Evolutionary conservation across 2,888 invertebrate species (phyloP).

Genomic region (Eurytoma adleriae): DNA sequence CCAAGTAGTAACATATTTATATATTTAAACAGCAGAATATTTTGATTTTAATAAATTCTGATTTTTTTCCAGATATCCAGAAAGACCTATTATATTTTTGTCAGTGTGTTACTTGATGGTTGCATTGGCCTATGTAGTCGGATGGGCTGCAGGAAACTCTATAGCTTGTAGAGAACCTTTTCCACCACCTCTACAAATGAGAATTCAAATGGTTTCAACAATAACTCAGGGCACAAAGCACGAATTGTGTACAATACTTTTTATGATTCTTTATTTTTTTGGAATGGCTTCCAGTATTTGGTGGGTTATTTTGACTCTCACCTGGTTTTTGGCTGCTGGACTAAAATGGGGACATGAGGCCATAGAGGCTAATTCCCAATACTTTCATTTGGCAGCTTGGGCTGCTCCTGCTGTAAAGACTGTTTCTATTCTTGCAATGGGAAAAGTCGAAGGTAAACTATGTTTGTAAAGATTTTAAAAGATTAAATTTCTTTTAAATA

Average conservation of each 20-base stretch:
- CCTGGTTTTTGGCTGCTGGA: slow-evolving; percentile 97
- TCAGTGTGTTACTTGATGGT: slow-evolving; percentile 98
- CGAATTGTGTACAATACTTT: slow-evolving; percentile 93
- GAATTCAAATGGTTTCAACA: slow-evolving; percentile 86
- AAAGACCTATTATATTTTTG: slow-evolving; percentile 97
- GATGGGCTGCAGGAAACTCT: slow-evolving; percentile 88
- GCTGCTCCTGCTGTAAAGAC: slow-evolving; percentile 97
- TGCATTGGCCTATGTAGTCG: slow-evolving; percentile 92
- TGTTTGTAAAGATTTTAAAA: not conserved
- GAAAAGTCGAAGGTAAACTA: slow-evolving; percentile 93
- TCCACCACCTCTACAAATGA: slow-evolving; percentile 82
- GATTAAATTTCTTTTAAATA: not conserved
- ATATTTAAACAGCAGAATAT: slow-evolving; percentile 1
- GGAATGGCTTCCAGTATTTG: slow-evolving; percentile 98
- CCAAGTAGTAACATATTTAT: not conserved
- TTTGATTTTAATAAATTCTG: slow-evolving; percentile 5
- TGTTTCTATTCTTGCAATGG: slow-evolving; percentile 95
- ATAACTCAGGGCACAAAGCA: slow-evolving; percentile 92
- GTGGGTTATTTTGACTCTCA: slow-evolving; percentile 97
- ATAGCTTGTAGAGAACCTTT: slow-evolving; percentile 91
- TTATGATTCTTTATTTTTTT: slow-evolving; percentile 97
- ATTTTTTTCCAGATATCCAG: slow-evolving; percentile 86
- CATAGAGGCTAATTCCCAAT: slow-evolving; percentile 97
- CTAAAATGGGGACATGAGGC: slow-evolving; percentile 99
- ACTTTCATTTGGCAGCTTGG: slow-evolving; percentile 99